phyloP scores from a whole-genome alignment of 2,113 vertebrate species.

The Micromys minutus region DNA sequence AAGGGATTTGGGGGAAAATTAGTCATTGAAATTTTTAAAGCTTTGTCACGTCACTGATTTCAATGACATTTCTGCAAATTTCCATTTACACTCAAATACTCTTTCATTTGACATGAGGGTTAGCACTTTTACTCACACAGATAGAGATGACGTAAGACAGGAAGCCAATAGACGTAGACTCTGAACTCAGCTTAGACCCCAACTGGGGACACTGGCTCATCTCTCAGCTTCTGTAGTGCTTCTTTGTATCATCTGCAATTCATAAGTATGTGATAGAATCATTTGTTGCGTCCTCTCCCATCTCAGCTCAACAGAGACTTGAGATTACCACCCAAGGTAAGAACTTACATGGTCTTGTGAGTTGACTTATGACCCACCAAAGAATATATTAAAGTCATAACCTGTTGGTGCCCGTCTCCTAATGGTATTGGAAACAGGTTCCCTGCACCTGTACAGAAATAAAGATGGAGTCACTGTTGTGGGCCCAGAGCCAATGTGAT shows the following conservation, averaged over 20 bases:
- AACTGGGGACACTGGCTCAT: neutral
- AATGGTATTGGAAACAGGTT: neutral
- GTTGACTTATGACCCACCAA: neutral
- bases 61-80: conserved; percentile 18
- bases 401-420: neutral
- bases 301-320: neutral
- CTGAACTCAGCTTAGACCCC: neutral
- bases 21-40: neutral
- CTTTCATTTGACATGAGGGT: neutral
- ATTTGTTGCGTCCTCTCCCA: neutral
- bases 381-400: neutral
- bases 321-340: neutral
- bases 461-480: neutral
- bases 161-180: neutral
- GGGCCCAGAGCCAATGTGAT: neutral
- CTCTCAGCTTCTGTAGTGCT: neutral
- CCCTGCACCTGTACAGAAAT: neutral
- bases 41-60: neutral
- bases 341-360: neutral
- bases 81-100: neutral
- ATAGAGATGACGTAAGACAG: neutral
- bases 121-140: neutral
- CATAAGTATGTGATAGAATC: neutral
- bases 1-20: neutral
- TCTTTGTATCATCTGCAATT: neutral